Evolutionary conservation across 37 sponge, comb jelly and placozoan species (phyloP).

Genomic region (Spongilla lacustris): DNA sequence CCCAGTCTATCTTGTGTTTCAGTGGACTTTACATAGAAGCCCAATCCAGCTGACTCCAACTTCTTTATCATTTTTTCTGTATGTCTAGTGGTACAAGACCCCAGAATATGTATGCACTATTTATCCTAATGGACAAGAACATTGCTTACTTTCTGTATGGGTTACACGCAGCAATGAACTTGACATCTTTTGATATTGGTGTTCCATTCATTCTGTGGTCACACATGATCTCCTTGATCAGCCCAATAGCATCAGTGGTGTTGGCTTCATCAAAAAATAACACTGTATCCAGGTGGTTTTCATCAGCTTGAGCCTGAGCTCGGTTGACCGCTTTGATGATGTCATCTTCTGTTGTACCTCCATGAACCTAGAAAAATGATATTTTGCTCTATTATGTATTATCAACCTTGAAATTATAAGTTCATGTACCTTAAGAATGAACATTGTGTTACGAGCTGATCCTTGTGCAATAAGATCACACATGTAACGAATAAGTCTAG

Average conservation of each 20-base stretch:
- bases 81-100: conserved; percentile 12
- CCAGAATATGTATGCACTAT: background rate
- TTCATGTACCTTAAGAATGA: conserved; percentile 17
- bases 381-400: too few relatives aligned
- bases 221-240: conserved; percentile 95
- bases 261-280: conserved; percentile 96
- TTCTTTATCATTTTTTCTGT: conserved; percentile 72
- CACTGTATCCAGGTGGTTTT: conserved; percentile 59
- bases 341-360: conserved; percentile 72
- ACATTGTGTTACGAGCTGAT: background rate
- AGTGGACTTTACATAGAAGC: conserved; percentile 55
- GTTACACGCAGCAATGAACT: conserved; percentile 92
- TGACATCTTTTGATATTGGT: conserved; percentile 54
- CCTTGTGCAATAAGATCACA: background rate
- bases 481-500: conserved; percentile 52
- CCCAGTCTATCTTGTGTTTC: conserved; percentile 64
- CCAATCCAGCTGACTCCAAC: conserved; percentile 80
- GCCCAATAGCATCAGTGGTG: conserved; percentile 84
- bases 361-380: conserved; percentile 57
- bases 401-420: too few relatives aligned
- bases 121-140: background rate
- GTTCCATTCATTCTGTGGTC: conserved; percentile 75
- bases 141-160: conserved; percentile 72
- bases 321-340: conserved; percentile 36
- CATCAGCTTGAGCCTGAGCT: conserved; percentile 54